phyloP scores from a whole-genome alignment of 2,888 invertebrate species.

The Trypoxylon attenuatum region DNA sequence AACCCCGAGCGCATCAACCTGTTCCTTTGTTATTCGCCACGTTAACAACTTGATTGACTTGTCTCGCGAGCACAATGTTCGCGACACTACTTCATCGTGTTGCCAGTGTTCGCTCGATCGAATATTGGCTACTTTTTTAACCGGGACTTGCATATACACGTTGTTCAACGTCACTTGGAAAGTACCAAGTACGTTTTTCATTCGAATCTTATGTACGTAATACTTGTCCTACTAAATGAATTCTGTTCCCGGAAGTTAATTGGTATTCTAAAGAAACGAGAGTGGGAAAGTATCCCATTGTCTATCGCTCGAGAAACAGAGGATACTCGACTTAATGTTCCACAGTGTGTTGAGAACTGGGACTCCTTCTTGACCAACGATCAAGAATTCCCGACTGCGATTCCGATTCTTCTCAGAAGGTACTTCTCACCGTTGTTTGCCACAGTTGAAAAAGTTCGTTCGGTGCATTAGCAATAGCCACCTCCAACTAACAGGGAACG shows the following conservation, averaged over 20 bases:
- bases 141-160: too few relatives aligned
- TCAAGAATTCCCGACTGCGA: slow-evolving; percentile 32
- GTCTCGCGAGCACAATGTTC: background rate
- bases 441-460: slow-evolving; percentile 45
- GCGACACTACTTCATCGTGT: background rate
- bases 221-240: too few relatives aligned
- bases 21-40: slow-evolving; percentile 22
- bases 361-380: slow-evolving; percentile 6
- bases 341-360: background rate
- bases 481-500: too few relatives aligned
- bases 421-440: slow-evolving; percentile 10
- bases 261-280: too few relatives aligned
- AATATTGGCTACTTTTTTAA: too few relatives aligned
- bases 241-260: too few relatives aligned
- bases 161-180: too few relatives aligned
- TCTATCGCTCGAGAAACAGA: slow-evolving; percentile 20
- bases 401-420: slow-evolving; percentile 23
- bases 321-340: background rate
- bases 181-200: too few relatives aligned
- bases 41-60: slow-evolving; percentile 19
- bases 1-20: slow-evolving; percentile 7
- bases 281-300: slow-evolving; percentile 10
- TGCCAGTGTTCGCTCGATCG: too few relatives aligned
- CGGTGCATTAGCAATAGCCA: slow-evolving; percentile 45
- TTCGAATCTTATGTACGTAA: too few relatives aligned